Conservation (phyloP, 2,888 invertebrate species). For the Netelia inedita region DNA sequence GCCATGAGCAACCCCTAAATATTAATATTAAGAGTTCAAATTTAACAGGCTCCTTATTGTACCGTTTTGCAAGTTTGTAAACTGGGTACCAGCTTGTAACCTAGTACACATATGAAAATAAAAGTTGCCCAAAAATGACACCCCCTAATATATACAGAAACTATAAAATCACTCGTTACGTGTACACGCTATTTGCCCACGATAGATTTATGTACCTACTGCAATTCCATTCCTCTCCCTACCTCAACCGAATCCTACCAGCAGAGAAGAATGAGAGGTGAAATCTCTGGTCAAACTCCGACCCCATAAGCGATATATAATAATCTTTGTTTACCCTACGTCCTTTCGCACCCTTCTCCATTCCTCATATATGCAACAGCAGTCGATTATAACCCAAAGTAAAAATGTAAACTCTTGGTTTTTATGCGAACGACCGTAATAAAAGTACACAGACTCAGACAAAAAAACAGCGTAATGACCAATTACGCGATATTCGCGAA, state of each 20-base stretch:
- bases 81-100: too few species aligned
- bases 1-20: too few species aligned
- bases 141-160: conserved; percentile 1
- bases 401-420: neutral
- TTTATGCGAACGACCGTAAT: conserved; percentile 7
- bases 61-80: too few species aligned
- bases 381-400: conserved; percentile 17
- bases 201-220: conserved; percentile 67
- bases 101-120: too few species aligned
- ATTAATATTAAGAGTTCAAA: too few species aligned
- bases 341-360: neutral
- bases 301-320: conserved; percentile 5
- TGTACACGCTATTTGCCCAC: conserved; percentile 70
- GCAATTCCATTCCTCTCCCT: conserved; percentile 5
- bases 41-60: too few species aligned
- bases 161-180: conserved; percentile 63
- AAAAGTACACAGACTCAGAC: too few species aligned
- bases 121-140: too few species aligned
- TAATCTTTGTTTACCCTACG: conserved; percentile 1
- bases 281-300: conserved; percentile 40
- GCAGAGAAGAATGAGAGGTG: neutral
- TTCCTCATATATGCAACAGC: neutral
- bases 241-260: conserved; percentile 20
- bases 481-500: conserved; percentile 20
- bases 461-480: conserved; percentile 20